Evolutionary conservation across 1,140 invertebrate species (phyloP), one percentile per base, ranked within the genome.

Genomic region (Chrysomallon squamiferum): DNA sequence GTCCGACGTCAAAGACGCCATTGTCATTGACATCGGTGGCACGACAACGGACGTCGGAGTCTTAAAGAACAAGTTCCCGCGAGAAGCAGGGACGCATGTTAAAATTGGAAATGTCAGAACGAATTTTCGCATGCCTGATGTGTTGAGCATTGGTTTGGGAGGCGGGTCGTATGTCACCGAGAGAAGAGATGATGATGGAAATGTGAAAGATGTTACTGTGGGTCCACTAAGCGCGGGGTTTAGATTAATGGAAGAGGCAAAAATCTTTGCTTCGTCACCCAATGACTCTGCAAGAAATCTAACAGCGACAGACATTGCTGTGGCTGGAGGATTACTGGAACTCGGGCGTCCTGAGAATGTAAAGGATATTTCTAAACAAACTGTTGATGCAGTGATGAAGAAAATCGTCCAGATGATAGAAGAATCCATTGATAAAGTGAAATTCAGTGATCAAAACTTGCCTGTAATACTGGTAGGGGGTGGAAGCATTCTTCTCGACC

Each of bases 1-100:
- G 22, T 78, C 74, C n/a, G 73, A 74, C 5, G 41, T 75, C 1
- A 72, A 74, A 47, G 71, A 82, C 54, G 80, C 75, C 6, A 62
- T 84, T 22, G 81, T 83, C n/a, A 65, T 82, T 13, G 82, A 84
- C 68, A 81, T 84, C 47, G 82, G 82, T 13, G 82, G 82, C 7
- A 84, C 82, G 3, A 80, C 73, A 2, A 76, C 76, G 0, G 82
- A 84, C 60, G 73, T 81, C 7, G 82, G 82, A 6, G 56, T 82
- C 29, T 49, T 84, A 25, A 60, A 67, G 49, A 77, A 76, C 22
- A 76, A 80, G 13, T 82, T 82, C 57, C 79, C 82, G 2, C 65
- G 77, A 57, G 73, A 80, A 56, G 77, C 80, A n/a, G 72, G 74
- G 9, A 65, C 72, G 0, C 69, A 80, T 54, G 73, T 82, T 11